A percentile compares a stretch with the other conserved stretches of the same genome.
phyloP scores from a whole-genome alignment of 2,888 invertebrate species.

The Parapristionchus giblindavisi region DNA sequence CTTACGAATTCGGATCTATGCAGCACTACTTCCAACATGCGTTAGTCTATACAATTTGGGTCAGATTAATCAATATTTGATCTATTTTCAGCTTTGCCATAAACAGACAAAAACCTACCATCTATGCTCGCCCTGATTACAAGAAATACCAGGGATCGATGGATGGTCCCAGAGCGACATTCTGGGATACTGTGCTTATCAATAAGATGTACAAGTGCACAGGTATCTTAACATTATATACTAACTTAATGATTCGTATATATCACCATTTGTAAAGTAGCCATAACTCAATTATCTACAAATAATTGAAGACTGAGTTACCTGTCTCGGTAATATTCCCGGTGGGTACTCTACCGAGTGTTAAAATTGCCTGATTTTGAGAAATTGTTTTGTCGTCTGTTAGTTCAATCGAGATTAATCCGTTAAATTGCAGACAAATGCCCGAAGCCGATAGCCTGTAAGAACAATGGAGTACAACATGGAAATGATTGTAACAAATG shows the following conservation, averaged over 20 bases:
- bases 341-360: too few relatives aligned
- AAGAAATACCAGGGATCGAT: slow-evolving; percentile 27
- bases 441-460: neutral
- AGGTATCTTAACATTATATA: neutral
- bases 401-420: too few relatives aligned
- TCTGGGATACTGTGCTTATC: slow-evolving; percentile 30
- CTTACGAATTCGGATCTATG: slow-evolving; percentile 36
- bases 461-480: slow-evolving; percentile 29
- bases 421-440: slow-evolving; percentile 17
- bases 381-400: too few relatives aligned
- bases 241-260: neutral
- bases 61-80: too few relatives aligned
- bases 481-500: slow-evolving; percentile 21
- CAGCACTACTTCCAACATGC: slow-evolving; percentile 23
- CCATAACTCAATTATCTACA: too few relatives aligned
- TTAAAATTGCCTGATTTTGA: too few relatives aligned
- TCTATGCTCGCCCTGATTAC: slow-evolving; percentile 12
- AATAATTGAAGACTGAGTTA: too few relatives aligned
- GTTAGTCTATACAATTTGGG: too few relatives aligned
- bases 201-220: slow-evolving; percentile 35
- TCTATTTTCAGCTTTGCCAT: slow-evolving; percentile 26
- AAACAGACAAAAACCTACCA: slow-evolving; percentile 1
- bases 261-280: too few relatives aligned
- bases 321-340: too few relatives aligned
- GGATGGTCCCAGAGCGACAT: slow-evolving; percentile 23